phyloP scores from a whole-genome alignment of 2,797 vertebrate species.

The Gobio occitaniae region DNA sequence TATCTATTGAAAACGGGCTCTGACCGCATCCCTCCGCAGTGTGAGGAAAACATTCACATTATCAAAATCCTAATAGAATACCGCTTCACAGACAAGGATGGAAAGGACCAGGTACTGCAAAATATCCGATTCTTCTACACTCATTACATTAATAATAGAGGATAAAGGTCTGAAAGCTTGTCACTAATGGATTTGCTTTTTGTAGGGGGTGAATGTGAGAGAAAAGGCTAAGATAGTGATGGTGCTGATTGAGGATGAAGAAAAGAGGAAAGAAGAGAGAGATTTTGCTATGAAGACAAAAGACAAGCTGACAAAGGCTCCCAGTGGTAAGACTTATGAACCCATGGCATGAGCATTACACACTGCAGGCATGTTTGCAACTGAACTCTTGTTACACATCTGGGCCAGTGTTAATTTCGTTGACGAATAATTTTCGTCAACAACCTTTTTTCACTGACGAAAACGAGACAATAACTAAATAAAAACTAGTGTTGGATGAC shows the following conservation, averaged over 20 bases:
- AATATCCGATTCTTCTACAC: neutral
- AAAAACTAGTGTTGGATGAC: no score
- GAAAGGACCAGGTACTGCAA: conserved; percentile 89
- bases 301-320: conserved; percentile 92
- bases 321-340: conserved; percentile 80
- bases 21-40: conserved; percentile 92
- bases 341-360: neutral
- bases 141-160: neutral
- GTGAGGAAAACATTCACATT: conserved; percentile 94
- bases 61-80: conserved; percentile 96
- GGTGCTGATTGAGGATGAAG: conserved; percentile 90
- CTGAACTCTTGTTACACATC: neutral
- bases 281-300: conserved; percentile 95
- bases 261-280: conserved; percentile 92
- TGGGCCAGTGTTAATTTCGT: no score
- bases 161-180: neutral
- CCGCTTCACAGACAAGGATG: conserved; percentile 92
- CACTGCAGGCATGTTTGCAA: neutral
- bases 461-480: no score
- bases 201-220: conserved; percentile 88
- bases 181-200: conserved; percentile 23
- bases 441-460: no score
- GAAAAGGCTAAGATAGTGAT: conserved; percentile 97
- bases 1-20: conserved; percentile 97
- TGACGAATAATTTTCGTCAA: no score